Percentiles rank a stretch among this genome's conserved stretches.
Conservation (phyloP, 2,888 invertebrate species). For the Agriopis aurantiaria region DNA sequence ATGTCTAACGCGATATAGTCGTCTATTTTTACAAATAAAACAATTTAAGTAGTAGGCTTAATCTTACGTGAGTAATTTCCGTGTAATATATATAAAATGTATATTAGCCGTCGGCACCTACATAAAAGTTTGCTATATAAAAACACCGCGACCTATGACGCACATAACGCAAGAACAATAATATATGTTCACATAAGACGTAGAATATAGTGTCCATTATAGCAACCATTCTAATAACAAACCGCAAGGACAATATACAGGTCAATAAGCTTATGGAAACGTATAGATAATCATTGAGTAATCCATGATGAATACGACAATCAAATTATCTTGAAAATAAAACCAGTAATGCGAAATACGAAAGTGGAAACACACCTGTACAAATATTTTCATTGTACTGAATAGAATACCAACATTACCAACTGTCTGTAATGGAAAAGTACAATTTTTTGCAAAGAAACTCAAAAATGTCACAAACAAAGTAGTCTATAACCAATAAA, state of each 20-base stretch:
- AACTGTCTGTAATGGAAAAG: slow-evolving; percentile 23
- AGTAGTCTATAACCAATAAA: too few relatives aligned
- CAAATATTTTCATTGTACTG: slow-evolving; percentile 33
- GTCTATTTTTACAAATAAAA: too few relatives aligned
- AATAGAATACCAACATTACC: slow-evolving; percentile 7
- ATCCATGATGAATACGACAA: background rate
- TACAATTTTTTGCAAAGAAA: slow-evolving; percentile 5
- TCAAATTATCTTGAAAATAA: background rate
- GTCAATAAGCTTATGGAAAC: slow-evolving; percentile 21
- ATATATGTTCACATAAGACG: background rate
- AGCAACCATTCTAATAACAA: slow-evolving; percentile 4
- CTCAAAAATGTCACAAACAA: too few relatives aligned
- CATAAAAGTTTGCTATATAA: too few relatives aligned
- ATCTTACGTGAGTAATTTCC: too few relatives aligned
- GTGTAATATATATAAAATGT: too few relatives aligned
- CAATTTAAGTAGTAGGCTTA: too few relatives aligned
- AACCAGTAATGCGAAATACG: slow-evolving; percentile 2
- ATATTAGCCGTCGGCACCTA: too few relatives aligned
- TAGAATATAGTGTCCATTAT: background rate
- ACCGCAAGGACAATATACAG: slow-evolving; percentile 4
- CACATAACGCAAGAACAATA: too few relatives aligned
- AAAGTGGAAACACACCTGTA: slow-evolving; percentile 32
- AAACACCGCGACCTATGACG: too few relatives aligned
- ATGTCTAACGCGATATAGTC: too few relatives aligned
- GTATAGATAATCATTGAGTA: background rate